Conservation (phyloP, 2,113 vertebrate species). For the Mirounga angustirostris region DNA sequence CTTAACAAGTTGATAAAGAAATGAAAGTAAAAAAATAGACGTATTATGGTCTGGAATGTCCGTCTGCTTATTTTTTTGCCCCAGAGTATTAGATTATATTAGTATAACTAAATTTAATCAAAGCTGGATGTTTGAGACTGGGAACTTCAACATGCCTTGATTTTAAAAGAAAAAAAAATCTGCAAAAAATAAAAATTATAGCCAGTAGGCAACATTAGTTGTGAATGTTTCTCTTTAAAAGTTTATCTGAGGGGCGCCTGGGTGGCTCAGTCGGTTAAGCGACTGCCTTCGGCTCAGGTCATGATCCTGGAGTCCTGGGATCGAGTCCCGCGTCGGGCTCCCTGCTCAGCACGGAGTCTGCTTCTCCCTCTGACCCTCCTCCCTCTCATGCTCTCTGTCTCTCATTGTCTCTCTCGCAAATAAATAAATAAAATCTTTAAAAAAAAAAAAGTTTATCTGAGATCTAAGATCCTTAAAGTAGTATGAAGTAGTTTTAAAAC, state of each 20-base stretch:
- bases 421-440: no score
- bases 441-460: conserved; percentile 37
- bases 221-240: conserved; percentile 49
- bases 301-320: no score
- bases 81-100: neutral
- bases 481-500: neutral
- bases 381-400: no score
- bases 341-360: no score
- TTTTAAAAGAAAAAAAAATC: neutral
- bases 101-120: conserved; percentile 56
- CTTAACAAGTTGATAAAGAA: conserved; percentile 44
- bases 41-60: neutral
- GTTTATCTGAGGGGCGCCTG: neutral
- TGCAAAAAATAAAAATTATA: conserved; percentile 21
- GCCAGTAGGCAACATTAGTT: conserved; percentile 32
- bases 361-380: no score
- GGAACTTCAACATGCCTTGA: conserved; percentile 14
- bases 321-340: no score
- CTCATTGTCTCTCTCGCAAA: no score
- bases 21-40: conserved; percentile 68
- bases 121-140: neutral
- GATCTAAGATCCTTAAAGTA: conserved; percentile 65
- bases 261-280: no score
- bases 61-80: conserved; percentile 13
- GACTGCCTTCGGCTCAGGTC: no score